A percentile compares a stretch with the other conserved stretches of the same genome.
phyloP scores from a whole-genome alignment of 92 coral and sea anemone species.

The Parazoanthus atlanticus region DNA sequence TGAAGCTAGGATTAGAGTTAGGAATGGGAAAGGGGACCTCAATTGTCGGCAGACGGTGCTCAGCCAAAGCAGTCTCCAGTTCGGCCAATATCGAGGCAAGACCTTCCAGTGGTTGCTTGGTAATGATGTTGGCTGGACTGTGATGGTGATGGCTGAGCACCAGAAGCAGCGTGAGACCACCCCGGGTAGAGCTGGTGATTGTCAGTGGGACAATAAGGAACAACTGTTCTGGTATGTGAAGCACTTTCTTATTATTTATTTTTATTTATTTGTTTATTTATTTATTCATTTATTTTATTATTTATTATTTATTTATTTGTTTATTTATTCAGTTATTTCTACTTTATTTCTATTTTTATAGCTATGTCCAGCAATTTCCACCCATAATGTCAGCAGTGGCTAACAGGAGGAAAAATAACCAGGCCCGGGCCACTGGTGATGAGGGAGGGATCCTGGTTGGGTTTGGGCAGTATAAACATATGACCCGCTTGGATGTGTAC shows the following conservation, averaged over 20 bases:
- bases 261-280: too few species aligned
- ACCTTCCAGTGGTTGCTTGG: slow-evolving; percentile 52
- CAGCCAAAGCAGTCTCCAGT: slow-evolving; percentile 29
- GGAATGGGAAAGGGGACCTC: slow-evolving; percentile 7
- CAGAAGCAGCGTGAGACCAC: background rate
- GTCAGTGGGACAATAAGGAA: slow-evolving; percentile 45
- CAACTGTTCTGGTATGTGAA: slow-evolving; percentile 10
- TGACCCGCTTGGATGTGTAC: slow-evolving; percentile 4
- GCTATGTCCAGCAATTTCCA: too few species aligned
- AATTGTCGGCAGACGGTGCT: slow-evolving; percentile 38
- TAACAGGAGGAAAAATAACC: too few species aligned
- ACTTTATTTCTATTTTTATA: too few species aligned
- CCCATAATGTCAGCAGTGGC: too few species aligned
- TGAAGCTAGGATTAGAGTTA: too few species aligned
- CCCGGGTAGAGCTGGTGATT: background rate
- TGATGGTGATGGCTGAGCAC: slow-evolving; percentile 56
- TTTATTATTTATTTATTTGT: too few species aligned
- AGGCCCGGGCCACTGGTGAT: background rate
- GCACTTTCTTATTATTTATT: too few species aligned
- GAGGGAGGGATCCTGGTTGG: slow-evolving; percentile 1
- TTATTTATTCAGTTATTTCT: too few species aligned
- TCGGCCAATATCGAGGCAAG: slow-evolving; percentile 53
- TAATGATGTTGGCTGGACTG: slow-evolving; percentile 59
- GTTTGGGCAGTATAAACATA: background rate
- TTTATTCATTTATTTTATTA: too few species aligned